Base-by-base conservation (phyloP, 2,797 vertebrate species). In the Furcifer pardalis region DNA sequence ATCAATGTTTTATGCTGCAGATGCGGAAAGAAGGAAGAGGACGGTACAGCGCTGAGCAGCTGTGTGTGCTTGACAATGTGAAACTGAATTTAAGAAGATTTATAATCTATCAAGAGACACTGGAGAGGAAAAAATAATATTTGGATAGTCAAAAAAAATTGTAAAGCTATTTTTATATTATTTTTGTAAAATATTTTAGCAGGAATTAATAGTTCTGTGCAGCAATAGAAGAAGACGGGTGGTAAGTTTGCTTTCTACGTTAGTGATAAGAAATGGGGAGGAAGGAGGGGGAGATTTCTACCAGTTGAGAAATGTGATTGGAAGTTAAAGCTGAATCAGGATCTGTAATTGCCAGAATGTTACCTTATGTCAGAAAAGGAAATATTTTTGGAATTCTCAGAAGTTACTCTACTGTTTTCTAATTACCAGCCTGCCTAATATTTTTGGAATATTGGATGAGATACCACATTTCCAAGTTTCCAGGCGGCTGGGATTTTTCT, bases 61-160 rank as follows among this genome's bases (percentile, higher is more conserved):
- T 99, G 44, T 98, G 98, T 88, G 98, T 99, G 88, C 96, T 99
- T 4, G 96, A 99, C 96, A 99, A 99, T 83, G 96, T 99, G 94
- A 98, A 96, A 95, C 94, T 97, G 90, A 99, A 99, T 94, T 95
- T 99, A 92, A 97, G 97, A 92, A 97, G 99, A 94, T 99, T 99
- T 92, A 97, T 99, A 69, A 95, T 97, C 5, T 99, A 99, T 94
- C 96, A 98, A 88, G 98, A 99, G 93, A 96, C 95, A 6, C 91
- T 97, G 94, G 93, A 94, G 93, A 94, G 85, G 97, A 96, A 92
- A 95, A 94, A 86, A 83, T 88, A 86, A 91, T 80, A 74, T 82
- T 89, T 95, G 92, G 95, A 88, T 79, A 82, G 79, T 10, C 63
- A 3, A 87, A 83, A 87, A 83, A 71, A 81, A 84, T 86, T 90